Base-by-base conservation (phyloP, 2,113 vertebrate species). In the Scalopus aquaticus region DNA sequence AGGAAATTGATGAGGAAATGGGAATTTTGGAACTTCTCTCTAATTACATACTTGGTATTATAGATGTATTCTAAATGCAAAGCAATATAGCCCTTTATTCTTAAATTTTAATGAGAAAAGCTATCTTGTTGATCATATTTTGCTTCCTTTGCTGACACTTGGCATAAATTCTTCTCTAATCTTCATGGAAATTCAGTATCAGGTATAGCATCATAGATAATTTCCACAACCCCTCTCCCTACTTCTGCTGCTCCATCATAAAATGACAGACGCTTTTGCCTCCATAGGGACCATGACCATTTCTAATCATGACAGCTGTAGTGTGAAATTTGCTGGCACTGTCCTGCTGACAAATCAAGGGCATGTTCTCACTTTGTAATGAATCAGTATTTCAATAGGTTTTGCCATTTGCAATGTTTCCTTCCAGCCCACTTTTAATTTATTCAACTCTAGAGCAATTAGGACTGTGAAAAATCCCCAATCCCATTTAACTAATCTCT, bases 401-500 rank as follows among this genome's bases (percentile, higher is more conserved):
- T 90, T 80, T 92, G 46, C 46, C 35, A 94, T 78, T 81, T 90
- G 35, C 39, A 74, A 0, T 60, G 32, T 95, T 89, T 22, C 22
- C 81, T 92, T 89, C n/a, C 65, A 62, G 17, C 24, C 46, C 79
- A 60, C 4, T 89, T 94, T 93, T 91, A 93, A 91, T 96, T 67
- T 94, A 92, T 74, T 85, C 35, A 86, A 85, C 92, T 94, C 49
- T 82, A 84, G 80, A 92, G 15, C 51, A 95, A 35, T 90, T 76
- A 85, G 30, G n/a, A 84, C 42, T 88, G 24, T 70, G 54, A 92
- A 88, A 83, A 85, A 64, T 82, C 28, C 28, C n/a, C 26, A 79
- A 32, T 77, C 12, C 32, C 77, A 82, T 70, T 96, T 80, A 95
- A 85, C 32, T 81, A 73, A 84, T 84, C 32, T 92, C 73, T 90